phyloP scores from a whole-genome alignment of 1,140 invertebrate genomes.

The Heliconius hewitsoni region DNA sequence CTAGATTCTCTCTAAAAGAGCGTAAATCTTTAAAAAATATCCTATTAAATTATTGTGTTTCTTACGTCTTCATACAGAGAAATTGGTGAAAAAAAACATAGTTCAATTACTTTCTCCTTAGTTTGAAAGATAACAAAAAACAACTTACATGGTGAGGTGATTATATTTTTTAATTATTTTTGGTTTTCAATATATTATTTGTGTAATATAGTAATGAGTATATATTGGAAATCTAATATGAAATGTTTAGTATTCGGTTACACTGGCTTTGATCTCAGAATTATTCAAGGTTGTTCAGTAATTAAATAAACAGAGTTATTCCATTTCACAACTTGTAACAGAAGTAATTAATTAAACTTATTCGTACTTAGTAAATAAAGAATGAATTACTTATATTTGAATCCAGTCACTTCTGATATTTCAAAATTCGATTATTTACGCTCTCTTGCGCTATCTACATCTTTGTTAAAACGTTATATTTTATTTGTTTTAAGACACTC shows the following conservation, averaged over 20 bases:
- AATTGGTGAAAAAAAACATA: not conserved
- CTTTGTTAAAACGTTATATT: too few species aligned
- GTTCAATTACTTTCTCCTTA: not conserved
- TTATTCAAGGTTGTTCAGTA: conserved; percentile 19
- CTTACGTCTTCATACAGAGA: too few species aligned
- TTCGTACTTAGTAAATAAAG: not conserved
- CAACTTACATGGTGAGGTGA: not conserved
- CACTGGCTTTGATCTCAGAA: conserved; percentile 28
- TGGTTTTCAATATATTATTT: too few species aligned
- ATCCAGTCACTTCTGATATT: not conserved
- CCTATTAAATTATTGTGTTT: too few species aligned
- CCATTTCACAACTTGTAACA: conserved; percentile 21
- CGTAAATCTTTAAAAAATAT: too few species aligned
- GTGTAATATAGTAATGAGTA: conserved; percentile 11
- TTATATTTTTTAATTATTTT: not conserved
- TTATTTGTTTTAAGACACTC: too few species aligned
- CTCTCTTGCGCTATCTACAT: not conserved
- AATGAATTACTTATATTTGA: not conserved
- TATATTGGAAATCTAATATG: conserved; percentile 9
- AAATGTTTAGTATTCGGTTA: conserved; percentile 25
- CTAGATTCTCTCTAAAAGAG: too few species aligned
- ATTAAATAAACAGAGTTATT: conserved; percentile 25
- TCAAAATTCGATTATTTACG: not conserved
- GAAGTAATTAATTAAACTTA: conserved; percentile 4
- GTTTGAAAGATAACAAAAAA: not conserved